Base-by-base conservation (phyloP, 1,140 invertebrate genomes). In the Conus ventricosus region DNA sequence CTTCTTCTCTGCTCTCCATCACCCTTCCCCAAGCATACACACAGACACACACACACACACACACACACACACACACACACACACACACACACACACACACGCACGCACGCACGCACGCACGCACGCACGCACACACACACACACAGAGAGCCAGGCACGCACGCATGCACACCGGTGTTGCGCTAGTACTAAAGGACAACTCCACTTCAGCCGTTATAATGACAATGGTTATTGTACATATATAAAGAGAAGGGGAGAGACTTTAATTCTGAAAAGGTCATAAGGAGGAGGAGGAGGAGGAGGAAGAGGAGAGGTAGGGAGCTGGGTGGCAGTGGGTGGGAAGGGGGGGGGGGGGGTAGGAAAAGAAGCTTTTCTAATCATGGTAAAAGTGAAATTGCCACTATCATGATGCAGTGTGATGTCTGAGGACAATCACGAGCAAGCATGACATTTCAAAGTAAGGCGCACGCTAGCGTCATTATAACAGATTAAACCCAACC, bases 51-150 rank as follows among this genome's bases (percentile, higher is more conserved):
- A n/a, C n/a, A n/a, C n/a, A n/a, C n/a, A n/a, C n/a, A 71, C 67
- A 71, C 20, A 71, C 67, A 71, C 67, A 71, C 67, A 71, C 67
- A 71, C 67, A 71, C 67, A 20, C 67, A 71, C 67, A 71, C 67
- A 71, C 67, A 71, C 67, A 71, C 67, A 71, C 67, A 7, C 67
- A 7, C 67, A 7, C 67, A n/a, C 67, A 75, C 67, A 75, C 67
- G 23, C 67, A 60, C 67, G 5, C 67, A 25, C 67, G 0, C 67
- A 25, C 67, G 5, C 67, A 25, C 67, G 7, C 67, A 75, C 67
- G 7, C 67, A 75, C 67, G 7, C 67, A 75, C 67, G 2, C 20
- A 75, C 67, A 75, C 67, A 75, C 17, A 75, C 67, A 60, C 57
- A 60, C 57, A 60, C 57, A 57, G 6, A 57, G 6, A 57, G 6